These are phyloP conservation scores for Tipula helvola DNA, from an alignment of 2,888 invertebrate species.

Conservation along the genomic window DNA sequence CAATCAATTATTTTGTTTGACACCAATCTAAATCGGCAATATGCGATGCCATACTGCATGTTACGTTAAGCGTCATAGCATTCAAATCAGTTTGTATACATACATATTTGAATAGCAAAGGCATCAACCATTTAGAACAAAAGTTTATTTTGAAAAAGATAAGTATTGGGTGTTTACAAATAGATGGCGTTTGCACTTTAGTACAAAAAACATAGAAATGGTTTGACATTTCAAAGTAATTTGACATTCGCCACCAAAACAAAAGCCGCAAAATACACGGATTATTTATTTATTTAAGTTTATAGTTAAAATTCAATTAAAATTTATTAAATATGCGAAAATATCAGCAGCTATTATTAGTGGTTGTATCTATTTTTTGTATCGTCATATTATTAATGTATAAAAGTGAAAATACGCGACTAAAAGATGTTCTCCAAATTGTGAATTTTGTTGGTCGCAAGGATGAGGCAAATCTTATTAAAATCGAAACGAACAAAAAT, in stretches of 20 bases:
- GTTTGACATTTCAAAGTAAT: background rate
- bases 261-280: background rate
- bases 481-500: slow-evolving; percentile 24
- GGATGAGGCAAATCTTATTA: slow-evolving; percentile 28
- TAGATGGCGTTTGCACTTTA: background rate
- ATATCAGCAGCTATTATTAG: slow-evolving; percentile 65
- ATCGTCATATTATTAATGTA: slow-evolving; percentile 65
- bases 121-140: background rate
- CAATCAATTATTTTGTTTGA: too few relatives aligned
- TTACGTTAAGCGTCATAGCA: too few relatives aligned
- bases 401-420: slow-evolving; percentile 71
- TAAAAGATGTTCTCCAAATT: slow-evolving; percentile 72
- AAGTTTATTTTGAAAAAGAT: background rate
- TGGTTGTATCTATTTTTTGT: slow-evolving; percentile 58
- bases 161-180: background rate
- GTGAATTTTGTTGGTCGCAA: slow-evolving; percentile 67
- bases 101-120: background rate
- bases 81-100: too few relatives aligned
- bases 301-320: background rate
- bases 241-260: background rate
- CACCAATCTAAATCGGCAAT: too few relatives aligned
- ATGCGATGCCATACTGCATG: too few relatives aligned
- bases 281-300: background rate
- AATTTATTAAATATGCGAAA: slow-evolving; percentile 52
- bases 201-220: background rate